A percentile compares a stretch with the other conserved stretches of the same genome.
These are phyloP conservation scores for Malaclemys terrapin DNA, from an alignment of 2,113 vertebrate species.

Conservation along the genomic window DNA sequence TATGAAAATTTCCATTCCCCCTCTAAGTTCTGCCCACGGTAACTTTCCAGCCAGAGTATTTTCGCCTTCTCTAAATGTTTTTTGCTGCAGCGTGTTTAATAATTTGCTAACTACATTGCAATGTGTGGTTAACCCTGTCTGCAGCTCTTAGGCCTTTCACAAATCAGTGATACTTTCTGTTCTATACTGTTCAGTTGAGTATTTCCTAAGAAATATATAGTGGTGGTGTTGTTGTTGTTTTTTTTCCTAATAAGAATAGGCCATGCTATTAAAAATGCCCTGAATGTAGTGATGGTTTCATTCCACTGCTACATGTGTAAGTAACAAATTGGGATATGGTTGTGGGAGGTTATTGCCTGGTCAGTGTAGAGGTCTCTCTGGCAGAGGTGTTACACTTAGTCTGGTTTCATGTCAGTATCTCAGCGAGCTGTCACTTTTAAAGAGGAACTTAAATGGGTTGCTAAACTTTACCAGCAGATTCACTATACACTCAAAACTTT, in stretches of 20 bases:
- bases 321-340: not conserved
- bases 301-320: not conserved
- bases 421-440: not conserved
- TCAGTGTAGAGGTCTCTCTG: not conserved
- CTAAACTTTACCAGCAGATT: slow-evolving; percentile 20
- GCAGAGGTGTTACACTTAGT: not conserved
- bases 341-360: not conserved
- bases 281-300: not conserved
- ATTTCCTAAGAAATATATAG: not conserved
- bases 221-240: fast-evolving
- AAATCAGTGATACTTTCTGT: not conserved
- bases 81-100: not conserved
- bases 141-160: not conserved
- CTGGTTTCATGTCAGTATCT: too few relatives aligned
- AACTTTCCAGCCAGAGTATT: not conserved
- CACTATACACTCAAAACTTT: not conserved
- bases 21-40: not conserved
- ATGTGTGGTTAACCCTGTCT: not conserved
- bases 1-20: not conserved
- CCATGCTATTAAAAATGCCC: not conserved
- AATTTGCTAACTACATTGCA: not conserved
- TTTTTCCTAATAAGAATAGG: not conserved
- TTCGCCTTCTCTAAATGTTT: not conserved
- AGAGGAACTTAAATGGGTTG: slow-evolving; percentile 1
- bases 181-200: not conserved